Conservation (phyloP, 2,888 invertebrate genomes). For the Metopia argyrocephala region DNA sequence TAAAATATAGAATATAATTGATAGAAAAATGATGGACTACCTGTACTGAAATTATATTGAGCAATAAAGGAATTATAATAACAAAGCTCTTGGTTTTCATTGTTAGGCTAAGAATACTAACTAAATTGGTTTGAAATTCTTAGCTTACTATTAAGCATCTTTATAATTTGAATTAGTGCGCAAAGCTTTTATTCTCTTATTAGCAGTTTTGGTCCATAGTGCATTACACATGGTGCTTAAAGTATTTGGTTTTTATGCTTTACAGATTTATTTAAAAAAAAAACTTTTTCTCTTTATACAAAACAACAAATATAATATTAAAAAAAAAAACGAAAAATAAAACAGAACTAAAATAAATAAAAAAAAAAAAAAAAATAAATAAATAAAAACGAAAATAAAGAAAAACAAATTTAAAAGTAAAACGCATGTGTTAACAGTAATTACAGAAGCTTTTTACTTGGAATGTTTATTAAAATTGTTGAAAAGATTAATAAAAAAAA, state of each 20-base stretch:
- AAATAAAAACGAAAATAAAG: background rate
- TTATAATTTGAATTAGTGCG: too few species aligned
- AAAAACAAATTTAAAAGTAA: constrained; percentile 17
- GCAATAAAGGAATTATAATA: too few species aligned
- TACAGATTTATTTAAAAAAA: constrained; percentile 48
- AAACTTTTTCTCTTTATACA: background rate
- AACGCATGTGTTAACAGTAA: constrained; percentile 53
- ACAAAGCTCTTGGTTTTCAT: too few species aligned
- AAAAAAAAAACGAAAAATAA: constrained; percentile 2
- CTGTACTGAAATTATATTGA: too few species aligned
- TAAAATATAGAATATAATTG: too few species aligned
- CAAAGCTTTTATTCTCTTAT: too few species aligned
- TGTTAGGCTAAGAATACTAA: too few species aligned
- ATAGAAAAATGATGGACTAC: too few species aligned
- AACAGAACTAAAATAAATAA: constrained; percentile 49
- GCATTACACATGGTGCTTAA: constrained; percentile 6
- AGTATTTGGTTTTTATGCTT: constrained; percentile 33
- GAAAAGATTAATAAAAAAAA: constrained; percentile 49
- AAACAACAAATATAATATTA: too few species aligned
- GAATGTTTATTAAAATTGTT: constrained; percentile 64
- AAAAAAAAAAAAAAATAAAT: background rate
- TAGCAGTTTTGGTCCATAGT: constrained; percentile 6
- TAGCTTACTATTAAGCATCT: too few species aligned
- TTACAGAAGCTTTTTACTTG: constrained; percentile 48
- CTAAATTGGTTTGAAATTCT: too few species aligned